Base-by-base conservation (phyloP, 2,797 vertebrate genomes). In the Fundulus diaphanus region DNA sequence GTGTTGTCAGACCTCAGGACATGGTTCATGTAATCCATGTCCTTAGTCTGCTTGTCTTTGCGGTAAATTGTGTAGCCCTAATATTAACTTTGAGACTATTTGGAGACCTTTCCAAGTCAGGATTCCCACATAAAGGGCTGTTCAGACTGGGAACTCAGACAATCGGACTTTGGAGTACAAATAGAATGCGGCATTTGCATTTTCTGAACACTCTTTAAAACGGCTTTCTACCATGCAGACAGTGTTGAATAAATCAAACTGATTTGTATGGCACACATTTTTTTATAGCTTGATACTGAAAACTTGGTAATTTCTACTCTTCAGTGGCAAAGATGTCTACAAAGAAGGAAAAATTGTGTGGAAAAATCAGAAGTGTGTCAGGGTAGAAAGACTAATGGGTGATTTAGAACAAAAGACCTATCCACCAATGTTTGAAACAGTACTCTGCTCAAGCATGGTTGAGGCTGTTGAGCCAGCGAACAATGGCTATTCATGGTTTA, bases 391-490 rank as follows among this genome's bases (percentile, higher is more conserved):
- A 15, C n/a, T 56, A 27, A 13, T 56, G n/a, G n/a, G n/a, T 56
- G 52, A 5, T 56, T 56, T 56, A 29, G 27, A 56, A 56, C 11
- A 8, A 56, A 42, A 7, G 6, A 56, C 29, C 4, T 52, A 24
- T 52, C 7, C 22, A 52, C 7, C 51, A 9, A 9, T 52, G 51
- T n/a, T 3, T 52, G 7, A 52, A 29, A 56, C 52, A 46, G 15
- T 54, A 12, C 11, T 56, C n/a, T 56, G 15, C 13, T 29, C 54
- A 56, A 56, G 27, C 27, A 56, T 2, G 12, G 15, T 13, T 56
- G 15, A 15, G 27, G 56, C 61, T 65, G 27, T 12, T 40, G 49
- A 72, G 68, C 59, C 33, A 37, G 59, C 56, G 77, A 67, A 57
- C 42, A 65, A 37, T 16, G 44, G 33, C 31, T 42, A 42, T 73